Percentiles rank a stretch among this genome's conserved stretches.
These are phyloP conservation scores for Linnaemya vulpina DNA, from an alignment of 2,888 invertebrate species.

Conservation along the genomic window DNA sequence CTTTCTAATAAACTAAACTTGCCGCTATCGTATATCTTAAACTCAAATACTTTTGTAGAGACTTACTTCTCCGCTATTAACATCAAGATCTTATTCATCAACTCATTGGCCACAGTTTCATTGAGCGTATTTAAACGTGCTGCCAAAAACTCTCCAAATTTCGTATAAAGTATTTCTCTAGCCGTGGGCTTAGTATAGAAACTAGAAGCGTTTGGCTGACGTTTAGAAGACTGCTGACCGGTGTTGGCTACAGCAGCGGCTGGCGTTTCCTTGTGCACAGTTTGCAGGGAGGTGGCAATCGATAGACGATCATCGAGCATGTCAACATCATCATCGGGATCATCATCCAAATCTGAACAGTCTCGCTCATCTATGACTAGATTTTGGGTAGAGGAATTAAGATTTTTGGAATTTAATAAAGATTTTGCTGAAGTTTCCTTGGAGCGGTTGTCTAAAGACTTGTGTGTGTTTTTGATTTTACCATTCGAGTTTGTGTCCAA, in stretches of 20 bases:
- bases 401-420: constrained; percentile 61
- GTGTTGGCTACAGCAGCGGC: constrained; percentile 1
- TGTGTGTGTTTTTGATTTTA: constrained; percentile 53
- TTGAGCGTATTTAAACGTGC: constrained; percentile 81
- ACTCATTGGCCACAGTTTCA: constrained; percentile 80
- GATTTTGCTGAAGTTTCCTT: constrained; percentile 40
- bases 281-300: constrained; percentile 57
- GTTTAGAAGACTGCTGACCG: constrained; percentile 35
- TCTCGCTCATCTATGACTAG: constrained; percentile 77
- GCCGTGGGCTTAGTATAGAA: constrained; percentile 74
- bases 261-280: constrained; percentile 38
- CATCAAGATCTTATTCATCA: constrained; percentile 81
- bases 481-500: constrained; percentile 70
- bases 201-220: constrained; percentile 19
- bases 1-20: background rate
- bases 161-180: constrained; percentile 79
- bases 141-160: constrained; percentile 81
- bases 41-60: background rate
- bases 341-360: constrained; percentile 76
- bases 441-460: constrained; percentile 43
- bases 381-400: constrained; percentile 70
- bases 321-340: constrained; percentile 76
- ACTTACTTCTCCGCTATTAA: constrained; percentile 79
- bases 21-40: background rate
- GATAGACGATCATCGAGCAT: constrained; percentile 71